phyloP scores from a whole-genome alignment of 2,888 invertebrate genomes.

The Ryuthela nishihirai region DNA sequence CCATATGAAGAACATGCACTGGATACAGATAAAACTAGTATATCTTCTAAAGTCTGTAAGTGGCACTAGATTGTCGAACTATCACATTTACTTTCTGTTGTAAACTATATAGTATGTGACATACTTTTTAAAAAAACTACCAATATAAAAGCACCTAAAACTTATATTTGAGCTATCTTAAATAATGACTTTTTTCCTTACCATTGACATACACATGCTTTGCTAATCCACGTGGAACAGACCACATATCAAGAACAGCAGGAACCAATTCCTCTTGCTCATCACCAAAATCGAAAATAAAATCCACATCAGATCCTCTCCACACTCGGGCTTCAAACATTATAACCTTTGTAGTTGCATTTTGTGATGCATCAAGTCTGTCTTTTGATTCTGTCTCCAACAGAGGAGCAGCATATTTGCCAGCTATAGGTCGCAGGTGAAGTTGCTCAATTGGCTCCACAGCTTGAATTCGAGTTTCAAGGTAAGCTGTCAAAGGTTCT shows the following conservation, averaged over 20 bases:
- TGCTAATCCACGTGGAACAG: slow-evolving; percentile 17
- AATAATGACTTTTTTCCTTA: too few relatives aligned
- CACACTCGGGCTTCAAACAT: slow-evolving; percentile 37
- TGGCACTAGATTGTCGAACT: too few relatives aligned
- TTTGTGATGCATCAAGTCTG: background rate
- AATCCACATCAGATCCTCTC: slow-evolving; percentile 46
- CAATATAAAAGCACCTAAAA: too few relatives aligned
- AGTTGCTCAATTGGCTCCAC: slow-evolving; percentile 43
- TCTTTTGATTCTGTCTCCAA: slow-evolving; percentile 37
- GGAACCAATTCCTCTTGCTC: slow-evolving; percentile 40
- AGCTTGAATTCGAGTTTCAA: slow-evolving; percentile 44
- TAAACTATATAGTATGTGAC: too few relatives aligned
- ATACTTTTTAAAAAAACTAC: too few relatives aligned
- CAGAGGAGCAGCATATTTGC: slow-evolving; percentile 38
- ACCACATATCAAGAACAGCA: slow-evolving; percentile 16
- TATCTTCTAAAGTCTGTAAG: too few relatives aligned
- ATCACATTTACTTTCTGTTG: too few relatives aligned
- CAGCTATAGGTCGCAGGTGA: slow-evolving; percentile 19
- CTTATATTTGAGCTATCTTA: too few relatives aligned
- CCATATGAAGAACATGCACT: too few relatives aligned
- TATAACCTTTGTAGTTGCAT: slow-evolving; percentile 30
- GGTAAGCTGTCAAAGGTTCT: slow-evolving; percentile 40
- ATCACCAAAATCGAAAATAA: slow-evolving; percentile 49
- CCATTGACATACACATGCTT: slow-evolving; percentile 21
- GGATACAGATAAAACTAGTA: too few relatives aligned